Evolutionary conservation across 1,140 invertebrate genomes (phyloP).

Genomic region (Latrodectus geometricus): DNA sequence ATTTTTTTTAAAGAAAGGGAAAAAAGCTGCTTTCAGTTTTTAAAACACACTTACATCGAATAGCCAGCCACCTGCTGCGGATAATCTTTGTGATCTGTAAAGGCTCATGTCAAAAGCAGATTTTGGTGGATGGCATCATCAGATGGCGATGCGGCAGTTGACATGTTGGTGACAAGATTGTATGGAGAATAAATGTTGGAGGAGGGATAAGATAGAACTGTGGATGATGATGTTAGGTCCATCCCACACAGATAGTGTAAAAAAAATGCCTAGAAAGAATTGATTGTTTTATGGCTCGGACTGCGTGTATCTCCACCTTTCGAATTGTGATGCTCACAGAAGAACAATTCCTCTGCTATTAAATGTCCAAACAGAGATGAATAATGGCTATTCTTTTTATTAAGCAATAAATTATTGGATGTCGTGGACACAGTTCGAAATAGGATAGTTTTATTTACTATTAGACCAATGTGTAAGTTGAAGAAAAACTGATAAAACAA

Average conservation of each 20-base stretch:
- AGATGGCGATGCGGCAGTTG: conserved; percentile 14
- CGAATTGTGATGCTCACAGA: neutral
- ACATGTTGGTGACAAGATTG: conserved; percentile 31
- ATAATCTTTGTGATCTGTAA: conserved; percentile 23
- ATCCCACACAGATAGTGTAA: neutral
- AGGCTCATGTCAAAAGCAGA: conserved; percentile 43
- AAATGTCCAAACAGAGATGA: too few relatives aligned
- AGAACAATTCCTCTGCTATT: too few relatives aligned
- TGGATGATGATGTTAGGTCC: neutral
- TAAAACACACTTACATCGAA: conserved; percentile 21
- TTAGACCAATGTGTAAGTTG: too few relatives aligned
- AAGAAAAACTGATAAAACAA: too few relatives aligned
- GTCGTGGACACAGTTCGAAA: too few relatives aligned
- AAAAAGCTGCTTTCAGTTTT: neutral
- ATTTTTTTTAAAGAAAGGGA: neutral
- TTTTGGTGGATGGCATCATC: conserved; percentile 3
- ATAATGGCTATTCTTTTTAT: too few relatives aligned
- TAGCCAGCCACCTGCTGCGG: conserved; percentile 47
- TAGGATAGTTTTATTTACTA: too few relatives aligned
- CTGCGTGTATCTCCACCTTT: neutral
- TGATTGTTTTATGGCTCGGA: neutral
- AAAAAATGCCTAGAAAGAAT: neutral
- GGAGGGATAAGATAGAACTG: too few relatives aligned
- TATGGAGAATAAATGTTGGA: neutral
- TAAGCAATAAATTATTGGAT: too few relatives aligned